Base-by-base conservation (phyloP, 2,888 invertebrate genomes). In the Pollenia griseotomentosa region DNA sequence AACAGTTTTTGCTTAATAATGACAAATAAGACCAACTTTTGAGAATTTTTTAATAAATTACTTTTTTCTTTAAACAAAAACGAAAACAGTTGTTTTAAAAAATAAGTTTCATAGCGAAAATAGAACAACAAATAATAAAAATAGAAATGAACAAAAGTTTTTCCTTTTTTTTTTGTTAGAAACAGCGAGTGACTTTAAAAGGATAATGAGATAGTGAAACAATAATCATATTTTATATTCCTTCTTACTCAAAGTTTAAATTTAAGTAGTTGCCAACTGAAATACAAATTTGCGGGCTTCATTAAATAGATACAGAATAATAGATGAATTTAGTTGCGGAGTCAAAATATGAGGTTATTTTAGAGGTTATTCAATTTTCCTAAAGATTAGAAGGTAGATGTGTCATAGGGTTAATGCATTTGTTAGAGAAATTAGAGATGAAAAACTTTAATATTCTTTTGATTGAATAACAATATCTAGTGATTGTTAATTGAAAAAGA, bases 211-310 rank as follows among this genome's bases (percentile, higher is more conserved):
- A 59, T 33, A 59, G 33, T 33, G 14, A 59, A 59, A 59, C 33
- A 12, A 23, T 59, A 40, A 33, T 59, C 14, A 59, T 59, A 40
- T 59, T 59, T 33, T 14, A 40, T 59, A 59, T 59, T 59, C 55
- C 2, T 55, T 10, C 7, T 12, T 33, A 6, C 33, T 33, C 33
- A 33, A 33, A 6, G 33, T 33, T 33, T 6, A 33, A 33, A 33
- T 33, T 33, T 33, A 33, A 33, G 33, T 6, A 33, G 33, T 33
- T 33, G 33, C 33, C 33, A 33, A 33, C 33, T 0, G 33, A 33
- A 33, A 33, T 6, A 6, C 33, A 33, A 33, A 53, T 14, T n/a
- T 53, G 12, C 6, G 6, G n/a, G n/a, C n/a, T 53, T 5, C n/a
- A 14, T 23, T 53, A 53, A 53, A 53, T n/a, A 53, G n/a, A 53